Base-by-base conservation (phyloP, 2,113 vertebrate genomes). In the Phalacrocorax pelagicus region DNA sequence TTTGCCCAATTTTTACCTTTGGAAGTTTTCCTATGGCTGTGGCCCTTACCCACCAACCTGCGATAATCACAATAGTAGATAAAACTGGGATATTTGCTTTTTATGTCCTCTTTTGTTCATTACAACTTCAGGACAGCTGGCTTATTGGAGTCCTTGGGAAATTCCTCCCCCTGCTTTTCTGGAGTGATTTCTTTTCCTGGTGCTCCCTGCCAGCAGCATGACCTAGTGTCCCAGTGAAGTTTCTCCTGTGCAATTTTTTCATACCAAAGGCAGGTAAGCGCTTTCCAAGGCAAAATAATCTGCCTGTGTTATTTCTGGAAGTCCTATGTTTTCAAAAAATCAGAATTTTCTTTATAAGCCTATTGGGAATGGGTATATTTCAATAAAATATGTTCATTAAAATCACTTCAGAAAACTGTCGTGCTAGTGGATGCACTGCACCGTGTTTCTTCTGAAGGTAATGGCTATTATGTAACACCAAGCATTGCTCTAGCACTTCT, bases 111-210 rank as follows among this genome's bases (percentile, higher is more conserved):
- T 81, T 81, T 83, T 49, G 12, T 59, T 80, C 46, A 20, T 47
- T 44, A n/a, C 11, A 20, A 42, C 62, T 84, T 12, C 21, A 49
- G 69, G 34, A 77, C 21, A 47, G 19, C 3, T 6, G 15, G 11
- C 14, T 55, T 57, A 40, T 16, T 52, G 38, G 23, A 5, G 44
- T 40, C 70, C 34, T 46, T 1, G 2, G 49, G 52, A 34, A 40
- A 42, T 63, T 40, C 21, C 7, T 52, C 12, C 61, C 36, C 23
- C 11, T 17, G 12, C 14, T 18, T 46, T n/a, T 75, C 59, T 62
- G 54, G 6, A 32, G 24, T 19, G 12, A 34, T 27, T 47, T 54
- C 2, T 0, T 36, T 66, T 29, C n/a, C 16, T 4, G 1, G 4
- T 54, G 44, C 18, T 16, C 13, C 7, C 32, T 32, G n/a, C 30